Conservation (phyloP, 2,113 vertebrate species). For the Maccullochella peelii region DNA sequence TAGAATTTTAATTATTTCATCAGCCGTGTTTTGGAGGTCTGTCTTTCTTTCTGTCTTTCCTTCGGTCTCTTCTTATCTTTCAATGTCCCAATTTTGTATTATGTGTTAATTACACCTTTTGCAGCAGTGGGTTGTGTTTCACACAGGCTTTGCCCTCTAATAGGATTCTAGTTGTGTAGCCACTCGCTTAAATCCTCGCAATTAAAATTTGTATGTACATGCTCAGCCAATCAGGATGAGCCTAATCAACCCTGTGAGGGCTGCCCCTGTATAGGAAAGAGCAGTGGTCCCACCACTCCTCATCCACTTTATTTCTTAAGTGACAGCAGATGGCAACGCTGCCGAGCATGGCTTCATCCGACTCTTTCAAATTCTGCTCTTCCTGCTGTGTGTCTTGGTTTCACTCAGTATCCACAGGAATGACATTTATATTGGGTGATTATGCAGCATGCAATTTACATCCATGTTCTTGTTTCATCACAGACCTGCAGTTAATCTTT, state of each 20-base stretch:
- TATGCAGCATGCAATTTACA: background rate
- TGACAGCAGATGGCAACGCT: conserved; percentile 33
- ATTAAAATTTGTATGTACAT: conserved; percentile 49
- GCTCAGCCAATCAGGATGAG: conserved; percentile 53
- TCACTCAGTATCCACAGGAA: background rate
- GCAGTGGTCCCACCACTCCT: conserved; percentile 20
- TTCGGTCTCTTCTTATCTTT: conserved; percentile 41
- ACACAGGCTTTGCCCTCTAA: conserved; percentile 33
- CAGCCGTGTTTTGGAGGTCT: conserved; percentile 8
- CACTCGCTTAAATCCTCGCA: conserved; percentile 35
- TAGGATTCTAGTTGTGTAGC: conserved; percentile 51
- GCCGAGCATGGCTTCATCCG: conserved; percentile 38
- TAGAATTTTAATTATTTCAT: conserved; percentile 57
- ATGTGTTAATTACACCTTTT: conserved; percentile 55
- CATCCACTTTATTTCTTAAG: conserved; percentile 12
- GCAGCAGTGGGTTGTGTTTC: conserved; percentile 29
- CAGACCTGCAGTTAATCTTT: background rate
- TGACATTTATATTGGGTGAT: background rate
- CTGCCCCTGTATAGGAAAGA: conserved; percentile 13
- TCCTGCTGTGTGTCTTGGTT: background rate
- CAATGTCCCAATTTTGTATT: conserved; percentile 33
- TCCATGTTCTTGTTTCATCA: background rate
- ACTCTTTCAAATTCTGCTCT: background rate
- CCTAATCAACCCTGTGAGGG: conserved; percentile 41
- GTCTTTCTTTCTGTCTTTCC: conserved; percentile 12